phyloP scores from a whole-genome alignment of 2,797 vertebrate genomes.

The Mionectes olivaceus region DNA sequence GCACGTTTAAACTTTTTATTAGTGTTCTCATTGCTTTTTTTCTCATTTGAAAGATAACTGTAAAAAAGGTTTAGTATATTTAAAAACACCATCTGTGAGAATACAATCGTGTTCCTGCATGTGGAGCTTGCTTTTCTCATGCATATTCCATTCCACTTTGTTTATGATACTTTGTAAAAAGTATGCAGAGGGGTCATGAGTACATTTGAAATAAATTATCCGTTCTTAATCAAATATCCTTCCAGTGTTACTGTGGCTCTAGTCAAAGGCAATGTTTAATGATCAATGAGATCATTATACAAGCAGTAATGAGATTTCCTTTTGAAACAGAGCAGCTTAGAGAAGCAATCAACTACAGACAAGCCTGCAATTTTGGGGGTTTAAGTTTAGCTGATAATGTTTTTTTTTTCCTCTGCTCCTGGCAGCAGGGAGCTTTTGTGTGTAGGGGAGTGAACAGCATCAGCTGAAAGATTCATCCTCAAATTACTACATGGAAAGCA shows the following conservation, averaged over 20 bases:
- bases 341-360: neutral
- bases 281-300: neutral
- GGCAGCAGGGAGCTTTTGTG: neutral
- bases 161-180: neutral
- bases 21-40: neutral
- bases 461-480: neutral
- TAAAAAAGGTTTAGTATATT: neutral
- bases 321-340: constrained; percentile 20
- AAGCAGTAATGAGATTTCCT: neutral
- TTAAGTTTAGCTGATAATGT: neutral
- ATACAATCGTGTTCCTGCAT: neutral
- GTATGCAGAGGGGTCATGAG: neutral
- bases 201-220: neutral
- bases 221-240: neutral
- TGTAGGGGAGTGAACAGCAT: neutral
- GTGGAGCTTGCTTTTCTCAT: neutral
- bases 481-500: neutral
- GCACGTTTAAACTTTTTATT: neutral
- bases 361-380: neutral
- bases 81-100: neutral
- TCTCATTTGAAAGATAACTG: neutral
- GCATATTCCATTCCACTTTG: neutral
- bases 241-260: neutral
- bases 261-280: neutral
- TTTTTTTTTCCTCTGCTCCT: neutral